Base-by-base conservation (phyloP, 2,888 invertebrate genomes). In the Boloria euphrosyne region DNA sequence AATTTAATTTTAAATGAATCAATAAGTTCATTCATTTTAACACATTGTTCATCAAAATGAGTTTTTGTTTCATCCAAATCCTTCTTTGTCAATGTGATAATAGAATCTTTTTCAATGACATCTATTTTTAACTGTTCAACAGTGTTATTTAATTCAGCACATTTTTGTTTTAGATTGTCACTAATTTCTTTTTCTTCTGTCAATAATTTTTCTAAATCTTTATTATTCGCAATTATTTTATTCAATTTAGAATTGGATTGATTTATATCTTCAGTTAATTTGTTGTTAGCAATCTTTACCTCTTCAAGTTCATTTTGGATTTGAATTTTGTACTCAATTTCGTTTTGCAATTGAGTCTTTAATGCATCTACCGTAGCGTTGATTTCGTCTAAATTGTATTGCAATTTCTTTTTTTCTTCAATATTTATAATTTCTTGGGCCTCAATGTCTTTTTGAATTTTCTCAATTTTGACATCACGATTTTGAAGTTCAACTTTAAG, bases 301-400 rank as follows among this genome's bases (percentile, higher is more conserved):
- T 73, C 51, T 13, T 63, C 46, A 3, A 84, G 61, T 73, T 85
- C 81, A 51, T 78, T 75, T 73, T 86, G 82, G 51, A 84, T 69
- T 31, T 70, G 71, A 13, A 82, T 70, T 73, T 86, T 88, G 65
- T 78, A 84, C 27, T 82, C 70, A 22, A 85, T 84, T 75, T 88
- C 87, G 69, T 81, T 79, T 59, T 84, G 80, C 47, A 88, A 69
- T 73, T 86, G 87, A 59, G 74, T 78, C 75, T 86, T 82, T 17
- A 87, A 72, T 31, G 82, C 76, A 68, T 78, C 77, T 10, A 84
- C 78, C 38, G 75, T 79, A 46, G 82, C 83, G 65, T 78, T 78
- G 66, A 75, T 82, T 75, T 86, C 87, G 61, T 86, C 82, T 50
- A 87, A 73, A 52, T 81, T 79, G 62, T 76, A 76, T 31, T 70